Conservation (phyloP, 1,140 invertebrate genomes). For the Magallana gigas region DNA sequence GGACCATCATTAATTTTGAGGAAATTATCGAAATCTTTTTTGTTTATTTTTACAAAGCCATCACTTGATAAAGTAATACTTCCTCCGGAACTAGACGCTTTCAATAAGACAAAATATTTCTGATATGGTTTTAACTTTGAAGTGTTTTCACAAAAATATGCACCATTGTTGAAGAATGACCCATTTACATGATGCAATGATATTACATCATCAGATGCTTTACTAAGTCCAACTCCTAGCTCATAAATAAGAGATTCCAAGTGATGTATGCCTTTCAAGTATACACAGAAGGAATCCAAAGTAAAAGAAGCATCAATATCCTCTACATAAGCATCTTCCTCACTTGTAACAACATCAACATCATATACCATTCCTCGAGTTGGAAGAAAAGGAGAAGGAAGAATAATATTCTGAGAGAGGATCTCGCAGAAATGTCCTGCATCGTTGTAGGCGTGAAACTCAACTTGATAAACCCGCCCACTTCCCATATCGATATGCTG, state of each 20-base stretch:
- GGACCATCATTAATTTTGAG: neutral
- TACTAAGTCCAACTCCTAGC: neutral
- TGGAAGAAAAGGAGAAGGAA: neutral
- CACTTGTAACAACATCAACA: neutral
- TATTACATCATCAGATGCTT: neutral
- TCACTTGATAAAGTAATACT: slow-evolving; percentile 33
- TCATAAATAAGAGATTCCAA: neutral
- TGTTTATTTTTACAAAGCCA: slow-evolving; percentile 47
- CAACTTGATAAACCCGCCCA: neutral
- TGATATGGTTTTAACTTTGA: neutral
- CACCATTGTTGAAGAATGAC: neutral
- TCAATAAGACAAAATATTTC: slow-evolving; percentile 35
- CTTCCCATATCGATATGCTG: neutral
- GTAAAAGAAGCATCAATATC: neutral
- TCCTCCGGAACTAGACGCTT: slow-evolving; percentile 12
- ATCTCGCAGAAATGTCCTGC: neutral
- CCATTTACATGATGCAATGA: neutral
- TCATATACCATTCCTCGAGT: neutral
- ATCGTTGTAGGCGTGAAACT: neutral
- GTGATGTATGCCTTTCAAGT: neutral
- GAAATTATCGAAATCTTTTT: neutral
- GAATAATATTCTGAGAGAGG: neutral
- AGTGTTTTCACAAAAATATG: neutral
- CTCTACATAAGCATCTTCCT: neutral
- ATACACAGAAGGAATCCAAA: neutral